These are phyloP conservation scores for Diaphora mendica DNA, from an alignment of 2,888 invertebrate species.

Conservation along the genomic window DNA sequence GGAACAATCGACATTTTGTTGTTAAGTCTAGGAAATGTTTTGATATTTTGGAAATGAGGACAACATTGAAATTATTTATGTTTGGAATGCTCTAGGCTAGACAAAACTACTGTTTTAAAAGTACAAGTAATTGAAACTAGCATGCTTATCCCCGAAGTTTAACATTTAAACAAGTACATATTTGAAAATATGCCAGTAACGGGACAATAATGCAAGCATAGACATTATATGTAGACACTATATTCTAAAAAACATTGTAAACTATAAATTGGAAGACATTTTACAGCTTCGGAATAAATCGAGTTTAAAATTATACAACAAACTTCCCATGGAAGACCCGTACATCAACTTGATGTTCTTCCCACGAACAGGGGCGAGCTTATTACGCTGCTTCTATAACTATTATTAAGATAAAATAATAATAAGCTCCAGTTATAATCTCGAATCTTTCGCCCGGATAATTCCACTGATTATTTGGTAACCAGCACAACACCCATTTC, in stretches of 20 bases:
- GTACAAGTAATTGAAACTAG: neutral
- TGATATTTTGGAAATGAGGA: conserved; percentile 28
- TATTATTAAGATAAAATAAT: conserved; percentile 80
- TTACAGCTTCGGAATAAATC: conserved; percentile 18
- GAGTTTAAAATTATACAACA: conserved; percentile 29
- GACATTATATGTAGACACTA: too few species aligned
- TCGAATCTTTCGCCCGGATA: conserved; percentile 72
- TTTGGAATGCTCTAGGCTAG: conserved; percentile 1
- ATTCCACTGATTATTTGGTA: conserved; percentile 66
- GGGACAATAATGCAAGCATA: neutral
- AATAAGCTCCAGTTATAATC: conserved; percentile 74
- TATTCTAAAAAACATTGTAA: too few species aligned
- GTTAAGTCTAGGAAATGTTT: conserved; percentile 41
- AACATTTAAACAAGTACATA: neutral
- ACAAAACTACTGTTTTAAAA: neutral
- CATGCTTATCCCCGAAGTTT: neutral
- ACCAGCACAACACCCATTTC: conserved; percentile 21
- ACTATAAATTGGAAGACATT: neutral
- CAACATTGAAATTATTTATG: conserved; percentile 23
- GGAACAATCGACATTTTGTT: conserved; percentile 79
- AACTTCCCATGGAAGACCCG: conserved; percentile 53
- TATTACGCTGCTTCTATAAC: conserved; percentile 75
- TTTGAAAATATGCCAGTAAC: neutral
- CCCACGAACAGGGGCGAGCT: conserved; percentile 74
- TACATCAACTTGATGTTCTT: conserved; percentile 56